phyloP scores from a whole-genome alignment of 2,888 invertebrate genomes.

The Notocelia uddmanniana region DNA sequence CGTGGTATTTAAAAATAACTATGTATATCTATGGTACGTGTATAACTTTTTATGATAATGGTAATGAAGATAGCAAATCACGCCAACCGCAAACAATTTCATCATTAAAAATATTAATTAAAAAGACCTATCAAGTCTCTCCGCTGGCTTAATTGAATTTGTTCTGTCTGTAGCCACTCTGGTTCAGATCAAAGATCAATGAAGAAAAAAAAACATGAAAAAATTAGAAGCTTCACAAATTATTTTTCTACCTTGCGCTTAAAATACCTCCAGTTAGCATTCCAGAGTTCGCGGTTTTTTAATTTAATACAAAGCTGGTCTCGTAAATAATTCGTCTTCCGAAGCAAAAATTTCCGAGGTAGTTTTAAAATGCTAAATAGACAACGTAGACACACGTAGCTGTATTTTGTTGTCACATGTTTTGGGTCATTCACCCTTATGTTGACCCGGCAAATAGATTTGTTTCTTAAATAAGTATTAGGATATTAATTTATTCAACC shows the following conservation, averaged over 20 bases:
- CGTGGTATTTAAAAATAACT: too few species aligned
- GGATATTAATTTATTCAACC: conserved; percentile 57
- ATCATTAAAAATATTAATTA: neutral
- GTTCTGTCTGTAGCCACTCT: conserved; percentile 4
- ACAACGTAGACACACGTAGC: conserved; percentile 46
- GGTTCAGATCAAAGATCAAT: neutral
- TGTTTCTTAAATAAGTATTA: conserved; percentile 34
- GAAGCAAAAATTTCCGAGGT: conserved; percentile 49
- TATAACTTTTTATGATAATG: neutral
- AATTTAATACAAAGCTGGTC: conserved; percentile 40
- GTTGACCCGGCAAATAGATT: conserved; percentile 32
- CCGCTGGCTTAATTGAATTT: neutral
- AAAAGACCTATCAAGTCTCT: neutral
- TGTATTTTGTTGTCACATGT: conserved; percentile 46
- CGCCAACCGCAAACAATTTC: neutral
- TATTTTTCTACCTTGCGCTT: conserved; percentile 32
- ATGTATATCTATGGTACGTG: neutral
- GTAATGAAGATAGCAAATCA: neutral
- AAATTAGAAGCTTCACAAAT: neutral
- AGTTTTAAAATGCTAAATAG: conserved; percentile 52
- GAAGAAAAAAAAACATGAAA: neutral
- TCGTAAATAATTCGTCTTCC: conserved; percentile 50
- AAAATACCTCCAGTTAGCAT: conserved; percentile 20
- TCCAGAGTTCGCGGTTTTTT: conserved; percentile 37
- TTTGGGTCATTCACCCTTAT: conserved; percentile 46